phyloP scores from a whole-genome alignment of 2,888 invertebrate species.

The Lycocerus yunnanus region DNA sequence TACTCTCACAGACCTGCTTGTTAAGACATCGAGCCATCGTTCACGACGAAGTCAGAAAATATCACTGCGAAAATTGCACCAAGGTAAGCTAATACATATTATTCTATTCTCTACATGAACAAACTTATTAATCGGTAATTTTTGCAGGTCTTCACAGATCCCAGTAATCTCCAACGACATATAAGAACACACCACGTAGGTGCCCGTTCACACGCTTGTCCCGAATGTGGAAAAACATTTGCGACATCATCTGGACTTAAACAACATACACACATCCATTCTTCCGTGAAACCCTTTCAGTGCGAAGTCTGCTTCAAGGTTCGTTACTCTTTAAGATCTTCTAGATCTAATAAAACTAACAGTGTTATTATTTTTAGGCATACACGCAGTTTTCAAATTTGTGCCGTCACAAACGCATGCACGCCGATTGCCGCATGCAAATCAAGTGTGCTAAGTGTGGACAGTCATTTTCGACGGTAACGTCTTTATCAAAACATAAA shows the following conservation, averaged over 20 bases:
- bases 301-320: slow-evolving; percentile 96
- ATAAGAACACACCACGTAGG: slow-evolving; percentile 95
- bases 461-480: slow-evolving; percentile 89
- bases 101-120: neutral
- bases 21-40: slow-evolving; percentile 81
- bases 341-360: neutral
- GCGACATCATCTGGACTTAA: slow-evolving; percentile 97
- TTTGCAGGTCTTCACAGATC: slow-evolving; percentile 91
- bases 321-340: slow-evolving; percentile 35
- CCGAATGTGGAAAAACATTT: slow-evolving; percentile 98
- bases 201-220: slow-evolving; percentile 94
- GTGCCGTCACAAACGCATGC: slow-evolving; percentile 99
- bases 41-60: slow-evolving; percentile 83
- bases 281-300: slow-evolving; percentile 96
- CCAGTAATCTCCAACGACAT: slow-evolving; percentile 95
- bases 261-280: slow-evolving; percentile 99
- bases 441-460: slow-evolving; percentile 95
- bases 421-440: slow-evolving; percentile 91
- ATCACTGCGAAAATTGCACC: slow-evolving; percentile 91
- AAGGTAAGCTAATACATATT: slow-evolving; percentile 65
- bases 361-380: slow-evolving; percentile 61
- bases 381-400: slow-evolving; percentile 99
- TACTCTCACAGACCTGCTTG: slow-evolving; percentile 80
- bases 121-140: neutral
- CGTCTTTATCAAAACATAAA: slow-evolving; percentile 93